Percentiles rank a stretch among this genome's conserved stretches.
phyloP scores from a whole-genome alignment of 2,888 invertebrate species.

The Drosophila lutescens region DNA sequence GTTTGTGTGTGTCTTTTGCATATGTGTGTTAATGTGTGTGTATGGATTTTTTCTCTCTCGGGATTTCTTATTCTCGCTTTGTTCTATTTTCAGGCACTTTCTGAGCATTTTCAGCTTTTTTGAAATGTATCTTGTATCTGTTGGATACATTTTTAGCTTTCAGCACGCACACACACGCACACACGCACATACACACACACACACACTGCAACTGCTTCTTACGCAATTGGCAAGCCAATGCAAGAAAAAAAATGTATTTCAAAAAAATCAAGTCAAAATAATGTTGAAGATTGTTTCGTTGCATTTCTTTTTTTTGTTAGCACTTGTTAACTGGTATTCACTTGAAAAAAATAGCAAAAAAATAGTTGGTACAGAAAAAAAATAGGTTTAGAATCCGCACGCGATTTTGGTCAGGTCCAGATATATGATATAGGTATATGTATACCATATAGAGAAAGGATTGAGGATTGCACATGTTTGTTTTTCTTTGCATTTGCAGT shows the following conservation, averaged over 20 bases:
- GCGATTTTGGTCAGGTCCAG: neutral
- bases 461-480: slow-evolving; percentile 5
- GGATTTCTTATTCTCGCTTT: slow-evolving; percentile 38
- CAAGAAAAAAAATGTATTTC: slow-evolving; percentile 37
- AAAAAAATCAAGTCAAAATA: slow-evolving; percentile 33
- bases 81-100: slow-evolving; percentile 64
- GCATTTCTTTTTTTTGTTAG: slow-evolving; percentile 1
- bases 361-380: slow-evolving; percentile 16
- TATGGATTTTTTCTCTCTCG: slow-evolving; percentile 2
- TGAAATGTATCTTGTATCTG: slow-evolving; percentile 44
- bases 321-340: slow-evolving; percentile 10
- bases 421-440: neutral
- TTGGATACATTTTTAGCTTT: slow-evolving; percentile 42
- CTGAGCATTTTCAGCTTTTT: slow-evolving; percentile 45
- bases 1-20: slow-evolving; percentile 2
- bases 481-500: slow-evolving; percentile 5
- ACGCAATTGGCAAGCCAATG: slow-evolving; percentile 55
- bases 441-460: neutral
- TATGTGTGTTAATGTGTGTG: slow-evolving; percentile 29
- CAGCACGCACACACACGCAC: slow-evolving; percentile 54
- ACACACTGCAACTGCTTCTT: slow-evolving; percentile 54
- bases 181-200: slow-evolving; percentile 51
- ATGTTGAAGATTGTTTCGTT: slow-evolving; percentile 13
- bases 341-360: slow-evolving; percentile 48
- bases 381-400: slow-evolving; percentile 23